Conservation (phyloP, 30 jellyfish, hydroid and myxozoan species). For the Catostylus mosaicus region DNA sequence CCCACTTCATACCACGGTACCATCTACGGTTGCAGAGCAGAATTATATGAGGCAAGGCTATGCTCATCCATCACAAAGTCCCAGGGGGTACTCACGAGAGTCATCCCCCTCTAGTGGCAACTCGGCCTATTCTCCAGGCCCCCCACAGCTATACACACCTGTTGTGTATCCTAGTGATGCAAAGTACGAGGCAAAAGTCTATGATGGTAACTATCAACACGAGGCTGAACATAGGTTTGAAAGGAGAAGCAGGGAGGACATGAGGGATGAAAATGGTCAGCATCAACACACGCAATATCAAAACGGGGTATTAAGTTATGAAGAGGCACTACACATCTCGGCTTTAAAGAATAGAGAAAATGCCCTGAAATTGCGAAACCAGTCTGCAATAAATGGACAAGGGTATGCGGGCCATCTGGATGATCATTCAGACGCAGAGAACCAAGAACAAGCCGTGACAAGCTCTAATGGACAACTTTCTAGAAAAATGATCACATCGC, state of each 20-base stretch:
- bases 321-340: constrained; percentile 47
- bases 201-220: constrained; percentile 20
- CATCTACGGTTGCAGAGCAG: constrained; percentile 18
- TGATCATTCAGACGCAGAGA: constrained; percentile 29
- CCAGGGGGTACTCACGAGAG: constrained; percentile 53
- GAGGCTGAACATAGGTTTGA: constrained; percentile 25
- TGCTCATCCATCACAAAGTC: constrained; percentile 43
- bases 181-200: constrained; percentile 22
- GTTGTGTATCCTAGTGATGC: constrained; percentile 72
- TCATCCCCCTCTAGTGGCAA: constrained; percentile 54
- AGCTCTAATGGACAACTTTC: constrained; percentile 25
- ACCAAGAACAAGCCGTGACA: constrained; percentile 53
- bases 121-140: constrained; percentile 72
- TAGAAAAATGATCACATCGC: background rate
- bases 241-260: constrained; percentile 37
- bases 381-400: constrained; percentile 12
- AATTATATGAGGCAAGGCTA: constrained; percentile 10
- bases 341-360: constrained; percentile 41
- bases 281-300: constrained; percentile 7
- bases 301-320: constrained; percentile 55
- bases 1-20: constrained; percentile 14
- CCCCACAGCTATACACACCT: constrained; percentile 54
- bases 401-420: background rate
- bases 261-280: constrained; percentile 15
- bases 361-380: constrained; percentile 10